These are phyloP conservation scores for Minunthozetes semirufus DNA, from an alignment of 2,888 invertebrate species.

Conservation along the genomic window DNA sequence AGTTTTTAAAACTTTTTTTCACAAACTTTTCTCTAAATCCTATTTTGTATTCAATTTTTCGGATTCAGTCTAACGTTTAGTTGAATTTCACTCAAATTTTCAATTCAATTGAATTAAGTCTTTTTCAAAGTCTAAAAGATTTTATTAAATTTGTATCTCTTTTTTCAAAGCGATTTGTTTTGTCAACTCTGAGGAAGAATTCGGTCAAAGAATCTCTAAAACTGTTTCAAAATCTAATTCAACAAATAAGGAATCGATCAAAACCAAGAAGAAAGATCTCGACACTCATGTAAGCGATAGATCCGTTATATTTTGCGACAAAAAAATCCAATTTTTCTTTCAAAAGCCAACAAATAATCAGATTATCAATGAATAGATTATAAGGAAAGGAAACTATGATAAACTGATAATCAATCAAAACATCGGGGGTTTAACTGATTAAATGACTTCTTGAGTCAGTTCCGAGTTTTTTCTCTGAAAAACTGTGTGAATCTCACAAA, in stretches of 20 bases:
- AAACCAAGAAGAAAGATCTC: not conserved
- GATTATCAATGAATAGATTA: no score
- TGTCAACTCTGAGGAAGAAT: constrained; percentile 7
- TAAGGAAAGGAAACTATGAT: not conserved
- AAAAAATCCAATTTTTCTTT: no score
- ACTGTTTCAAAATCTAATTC: not conserved
- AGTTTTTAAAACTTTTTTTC: not conserved
- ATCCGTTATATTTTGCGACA: not conserved
- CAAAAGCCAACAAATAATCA: not conserved
- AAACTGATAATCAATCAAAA: not conserved
- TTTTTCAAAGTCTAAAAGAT: not conserved
- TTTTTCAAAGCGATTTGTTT: not conserved
- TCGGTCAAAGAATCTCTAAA: constrained; percentile 13
- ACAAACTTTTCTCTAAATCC: not conserved
- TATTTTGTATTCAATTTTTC: not conserved
- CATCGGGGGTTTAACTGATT: not conserved
- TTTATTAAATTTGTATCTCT: not conserved
- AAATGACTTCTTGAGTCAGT: not conserved
- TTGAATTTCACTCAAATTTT: not conserved
- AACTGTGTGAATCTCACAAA: no score
- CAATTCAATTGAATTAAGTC: no score
- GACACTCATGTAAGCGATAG: constrained; percentile 15
- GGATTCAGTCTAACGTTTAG: not conserved
- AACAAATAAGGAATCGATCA: not conserved
- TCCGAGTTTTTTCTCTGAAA: not conserved